phyloP scores from a whole-genome alignment of 2,797 vertebrate genomes.

The Alauda arvensis region DNA sequence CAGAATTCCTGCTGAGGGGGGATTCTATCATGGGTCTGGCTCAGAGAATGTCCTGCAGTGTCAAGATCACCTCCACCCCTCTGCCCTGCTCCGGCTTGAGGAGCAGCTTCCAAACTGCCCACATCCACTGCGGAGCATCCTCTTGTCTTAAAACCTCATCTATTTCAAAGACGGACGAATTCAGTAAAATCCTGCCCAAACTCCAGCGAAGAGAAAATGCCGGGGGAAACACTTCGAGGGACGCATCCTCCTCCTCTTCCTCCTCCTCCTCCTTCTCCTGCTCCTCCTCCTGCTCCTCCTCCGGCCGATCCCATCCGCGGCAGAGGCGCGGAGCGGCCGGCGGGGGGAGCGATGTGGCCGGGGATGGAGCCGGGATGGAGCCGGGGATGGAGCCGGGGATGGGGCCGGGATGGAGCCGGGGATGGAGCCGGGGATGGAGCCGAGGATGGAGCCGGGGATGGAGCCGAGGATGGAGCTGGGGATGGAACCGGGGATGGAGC shows the following conservation, averaged over 20 bases:
- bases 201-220: neutral
- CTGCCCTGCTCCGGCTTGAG: neutral
- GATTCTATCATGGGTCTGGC: too few relatives aligned
- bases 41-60: neutral
- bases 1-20: neutral
- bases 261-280: too few relatives aligned
- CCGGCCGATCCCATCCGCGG: neutral
- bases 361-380: neutral
- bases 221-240: neutral
- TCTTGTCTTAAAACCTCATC: fast-evolving
- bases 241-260: too few relatives aligned
- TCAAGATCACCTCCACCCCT: neutral
- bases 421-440: neutral
- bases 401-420: neutral
- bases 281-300: neutral
- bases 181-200: neutral
- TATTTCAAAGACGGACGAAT: neutral
- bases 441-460: neutral
- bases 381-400: neutral
- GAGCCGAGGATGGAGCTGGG: neutral
- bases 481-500: neutral
- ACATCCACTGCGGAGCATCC: fast-evolving
- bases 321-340: slow-evolving; percentile 1
- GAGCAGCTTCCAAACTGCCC: neutral
- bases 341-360: slow-evolving; percentile 17